These are phyloP conservation scores for Galagoides demidoff DNA, from an alignment of 2,797 vertebrate genomes.

Conservation along the genomic window DNA sequence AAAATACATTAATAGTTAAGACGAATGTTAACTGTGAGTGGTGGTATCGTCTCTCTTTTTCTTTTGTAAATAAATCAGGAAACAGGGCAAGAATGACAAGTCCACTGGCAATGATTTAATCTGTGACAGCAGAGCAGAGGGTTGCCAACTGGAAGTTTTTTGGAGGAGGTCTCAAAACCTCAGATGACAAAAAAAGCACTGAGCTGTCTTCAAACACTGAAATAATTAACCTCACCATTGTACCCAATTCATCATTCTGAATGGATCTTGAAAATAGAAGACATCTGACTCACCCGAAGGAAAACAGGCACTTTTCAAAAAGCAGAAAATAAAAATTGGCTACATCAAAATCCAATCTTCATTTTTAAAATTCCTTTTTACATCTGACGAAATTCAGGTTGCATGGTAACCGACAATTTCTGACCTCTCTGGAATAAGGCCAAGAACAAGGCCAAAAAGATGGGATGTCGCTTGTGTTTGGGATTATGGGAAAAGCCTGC, in stretches of 20 bases:
- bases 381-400: neutral
- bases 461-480: neutral
- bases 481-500: neutral
- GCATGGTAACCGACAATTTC: neutral
- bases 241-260: conserved; percentile 17
- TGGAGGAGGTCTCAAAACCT: conserved; percentile 19
- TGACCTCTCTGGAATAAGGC: neutral
- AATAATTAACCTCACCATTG: conserved; percentile 22
- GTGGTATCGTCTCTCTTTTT: neutral
- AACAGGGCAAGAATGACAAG: neutral
- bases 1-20: conserved; percentile 3
- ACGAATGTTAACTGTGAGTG: neutral
- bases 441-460: neutral
- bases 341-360: conserved; percentile 21
- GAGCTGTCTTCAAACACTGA: conserved; percentile 53
- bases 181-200: conserved; percentile 39
- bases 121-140: neutral
- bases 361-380: neutral
- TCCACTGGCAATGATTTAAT: neutral
- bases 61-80: neutral
- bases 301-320: conserved; percentile 40
- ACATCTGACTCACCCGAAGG: conserved; percentile 44
- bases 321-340: conserved; percentile 39
- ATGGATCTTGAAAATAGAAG: conserved; percentile 52
- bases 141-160: conserved; percentile 35